A percentile compares a stretch with the other conserved stretches of the same genome.
Conservation (phyloP, 2,888 invertebrate genomes). For the Myopa tessellatipennis region DNA sequence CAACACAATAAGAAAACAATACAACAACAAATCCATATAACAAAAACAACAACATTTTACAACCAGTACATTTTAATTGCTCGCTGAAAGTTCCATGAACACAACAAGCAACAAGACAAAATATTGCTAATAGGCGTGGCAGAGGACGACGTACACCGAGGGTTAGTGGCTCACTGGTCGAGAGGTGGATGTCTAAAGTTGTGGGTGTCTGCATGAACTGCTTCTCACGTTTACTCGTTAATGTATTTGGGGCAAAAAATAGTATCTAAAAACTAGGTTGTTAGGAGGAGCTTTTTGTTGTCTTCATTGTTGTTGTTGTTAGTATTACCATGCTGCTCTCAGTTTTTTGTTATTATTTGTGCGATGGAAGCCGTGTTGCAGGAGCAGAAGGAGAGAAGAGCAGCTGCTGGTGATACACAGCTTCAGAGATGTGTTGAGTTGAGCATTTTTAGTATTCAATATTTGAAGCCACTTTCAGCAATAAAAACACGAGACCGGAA, state of each 20-base stretch:
- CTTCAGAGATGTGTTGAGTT: neutral
- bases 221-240: too few species aligned
- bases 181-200: neutral
- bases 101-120: neutral
- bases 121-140: constrained; percentile 6
- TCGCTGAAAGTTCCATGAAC: neutral
- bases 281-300: too few species aligned
- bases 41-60: neutral
- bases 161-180: neutral
- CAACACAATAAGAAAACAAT: neutral
- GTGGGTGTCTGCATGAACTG: neutral
- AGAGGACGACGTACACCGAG: neutral
- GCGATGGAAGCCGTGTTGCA: neutral
- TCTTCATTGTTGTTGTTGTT: too few species aligned
- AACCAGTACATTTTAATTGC: neutral
- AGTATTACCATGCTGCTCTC: too few species aligned
- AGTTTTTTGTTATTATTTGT: too few species aligned
- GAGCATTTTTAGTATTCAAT: neutral
- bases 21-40: neutral
- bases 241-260: too few species aligned
- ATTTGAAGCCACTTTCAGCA: neutral
- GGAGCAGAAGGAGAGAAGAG: neutral
- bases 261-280: too few species aligned
- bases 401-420: neutral
- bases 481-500: neutral